A percentile compares a stretch with the other conserved stretches of the same genome.
Evolutionary conservation across 2,113 vertebrate species (phyloP).

Genomic region (Clinocottus analis): DNA sequence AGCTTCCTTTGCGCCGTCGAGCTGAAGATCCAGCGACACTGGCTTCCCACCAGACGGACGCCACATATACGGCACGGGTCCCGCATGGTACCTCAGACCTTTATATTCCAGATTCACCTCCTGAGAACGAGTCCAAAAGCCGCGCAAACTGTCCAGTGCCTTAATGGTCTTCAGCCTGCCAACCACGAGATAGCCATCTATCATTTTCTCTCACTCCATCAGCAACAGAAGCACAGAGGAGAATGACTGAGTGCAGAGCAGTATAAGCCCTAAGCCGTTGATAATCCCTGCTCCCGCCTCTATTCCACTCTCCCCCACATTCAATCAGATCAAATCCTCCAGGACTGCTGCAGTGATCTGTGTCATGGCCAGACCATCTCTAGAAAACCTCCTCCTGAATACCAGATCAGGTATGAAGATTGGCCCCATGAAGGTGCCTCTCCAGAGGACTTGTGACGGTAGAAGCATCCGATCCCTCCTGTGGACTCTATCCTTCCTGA

Average conservation of each 20-base stretch:
- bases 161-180: constrained; percentile 35
- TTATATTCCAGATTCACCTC: constrained; percentile 1
- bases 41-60: constrained; percentile 74
- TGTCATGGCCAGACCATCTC: constrained; percentile 26
- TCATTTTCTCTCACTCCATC: constrained; percentile 58
- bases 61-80: constrained; percentile 82
- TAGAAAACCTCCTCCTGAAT: constrained; percentile 22
- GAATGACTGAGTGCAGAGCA: constrained; percentile 66
- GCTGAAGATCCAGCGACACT: constrained; percentile 85
- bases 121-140: constrained; percentile 34
- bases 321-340: constrained; percentile 74
- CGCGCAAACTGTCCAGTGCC: constrained; percentile 23
- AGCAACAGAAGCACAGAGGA: constrained; percentile 48
- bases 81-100: constrained; percentile 65
- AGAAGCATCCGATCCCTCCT: background rate
- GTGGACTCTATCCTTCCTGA: background rate
- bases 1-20: constrained; percentile 74
- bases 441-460: background rate
- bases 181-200: constrained; percentile 47
- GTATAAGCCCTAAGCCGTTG: constrained; percentile 74
- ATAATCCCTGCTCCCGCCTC: constrained; percentile 78
- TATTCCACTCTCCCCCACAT: constrained; percentile 64
- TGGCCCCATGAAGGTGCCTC: background rate
- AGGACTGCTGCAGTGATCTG: constrained; percentile 50
- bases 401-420: background rate